Evolutionary conservation across 2,113 vertebrate species (phyloP).

Genomic region (Neotoma lepida): DNA sequence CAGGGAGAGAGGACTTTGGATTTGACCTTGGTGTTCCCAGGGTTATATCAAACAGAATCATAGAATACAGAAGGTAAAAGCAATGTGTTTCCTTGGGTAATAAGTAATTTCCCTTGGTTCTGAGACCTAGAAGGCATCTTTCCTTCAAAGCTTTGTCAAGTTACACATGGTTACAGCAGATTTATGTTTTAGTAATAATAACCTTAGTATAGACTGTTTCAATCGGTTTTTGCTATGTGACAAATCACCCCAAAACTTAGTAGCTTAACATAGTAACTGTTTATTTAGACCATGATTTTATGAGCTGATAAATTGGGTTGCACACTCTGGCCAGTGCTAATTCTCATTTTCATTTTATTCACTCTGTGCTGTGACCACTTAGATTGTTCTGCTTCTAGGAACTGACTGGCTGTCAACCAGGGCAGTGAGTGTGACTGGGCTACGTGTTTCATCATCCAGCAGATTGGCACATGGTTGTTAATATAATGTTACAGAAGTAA

Average conservation of each 20-base stretch:
- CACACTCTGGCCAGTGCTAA: neutral
- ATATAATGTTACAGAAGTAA: neutral
- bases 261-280: neutral
- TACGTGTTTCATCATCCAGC: neutral
- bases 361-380: neutral
- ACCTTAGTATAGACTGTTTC: neutral
- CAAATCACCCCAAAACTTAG: neutral
- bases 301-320: neutral
- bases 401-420: neutral
- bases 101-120: neutral
- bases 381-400: neutral
- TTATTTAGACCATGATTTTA: neutral
- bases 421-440: neutral
- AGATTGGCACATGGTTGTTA: neutral
- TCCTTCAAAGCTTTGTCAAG: constrained; percentile 3
- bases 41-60: neutral
- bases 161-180: neutral
- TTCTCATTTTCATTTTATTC: neutral
- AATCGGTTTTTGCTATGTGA: constrained; percentile 31
- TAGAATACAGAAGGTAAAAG: neutral
- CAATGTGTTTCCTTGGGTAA: neutral
- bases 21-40: neutral
- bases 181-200: neutral
- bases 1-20: neutral
- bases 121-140: neutral